Conservation (phyloP, 2,888 invertebrate species). For the Lacanobia wlatinum region DNA sequence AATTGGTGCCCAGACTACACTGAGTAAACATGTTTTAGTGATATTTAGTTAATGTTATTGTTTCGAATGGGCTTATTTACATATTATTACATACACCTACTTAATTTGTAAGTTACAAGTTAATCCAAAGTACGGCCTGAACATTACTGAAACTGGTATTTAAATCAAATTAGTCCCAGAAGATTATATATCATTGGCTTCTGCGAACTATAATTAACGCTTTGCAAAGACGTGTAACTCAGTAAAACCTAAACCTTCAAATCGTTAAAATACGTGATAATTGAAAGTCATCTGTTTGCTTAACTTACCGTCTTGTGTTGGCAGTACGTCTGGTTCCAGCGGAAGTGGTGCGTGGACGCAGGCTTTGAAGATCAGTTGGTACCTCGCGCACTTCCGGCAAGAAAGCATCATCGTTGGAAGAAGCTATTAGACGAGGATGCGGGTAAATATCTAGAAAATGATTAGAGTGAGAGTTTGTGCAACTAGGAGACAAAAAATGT, state of each 20-base stretch:
- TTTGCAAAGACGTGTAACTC: constrained; percentile 23
- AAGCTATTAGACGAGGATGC: constrained; percentile 74
- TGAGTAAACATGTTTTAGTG: constrained; percentile 59
- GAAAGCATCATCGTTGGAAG: constrained; percentile 86
- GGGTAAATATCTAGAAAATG: constrained; percentile 47
- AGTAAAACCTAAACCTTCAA: constrained; percentile 15
- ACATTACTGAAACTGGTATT: constrained; percentile 28
- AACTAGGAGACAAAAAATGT: background rate
- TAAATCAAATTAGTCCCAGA: constrained; percentile 25
- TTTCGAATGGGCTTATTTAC: constrained; percentile 41
- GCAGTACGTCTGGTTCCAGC: constrained; percentile 87
- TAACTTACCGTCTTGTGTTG: constrained; percentile 84
- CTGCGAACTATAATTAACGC: constrained; percentile 35
- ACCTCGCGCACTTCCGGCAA: constrained; percentile 84
- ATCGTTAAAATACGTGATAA: constrained; percentile 12
- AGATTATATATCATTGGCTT: constrained; percentile 35
- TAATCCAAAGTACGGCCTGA: constrained; percentile 43
- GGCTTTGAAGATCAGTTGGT: constrained; percentile 79
- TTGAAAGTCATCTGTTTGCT: constrained; percentile 3
- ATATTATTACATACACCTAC: constrained; percentile 23
- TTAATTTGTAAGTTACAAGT: background rate
- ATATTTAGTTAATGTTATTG: constrained; percentile 47
- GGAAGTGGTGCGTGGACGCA: constrained; percentile 85
- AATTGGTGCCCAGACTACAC: constrained; percentile 56
- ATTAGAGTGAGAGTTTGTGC: constrained; percentile 3